These are phyloP conservation scores for Calameuta filiformis DNA, from an alignment of 2,888 invertebrate species.

Conservation along the genomic window DNA sequence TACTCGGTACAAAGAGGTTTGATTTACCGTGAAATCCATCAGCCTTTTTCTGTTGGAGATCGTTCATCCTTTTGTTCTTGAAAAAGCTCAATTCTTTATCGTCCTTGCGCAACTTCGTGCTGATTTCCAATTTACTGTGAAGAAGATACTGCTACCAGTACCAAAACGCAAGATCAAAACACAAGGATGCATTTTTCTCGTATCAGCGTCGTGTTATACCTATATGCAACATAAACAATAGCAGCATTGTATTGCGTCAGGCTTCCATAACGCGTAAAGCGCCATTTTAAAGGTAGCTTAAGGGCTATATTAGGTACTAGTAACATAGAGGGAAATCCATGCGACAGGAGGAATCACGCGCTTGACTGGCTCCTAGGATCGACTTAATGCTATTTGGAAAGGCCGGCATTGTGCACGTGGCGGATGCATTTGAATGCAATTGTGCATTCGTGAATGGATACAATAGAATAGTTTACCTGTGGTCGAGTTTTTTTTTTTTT, in stretches of 20 bases:
- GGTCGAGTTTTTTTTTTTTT: neutral
- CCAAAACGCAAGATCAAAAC: neutral
- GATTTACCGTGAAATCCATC: constrained; percentile 50
- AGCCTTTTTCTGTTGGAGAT: neutral
- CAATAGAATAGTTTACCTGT: constrained; percentile 6
- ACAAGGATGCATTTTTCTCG: neutral
- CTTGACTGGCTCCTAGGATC: constrained; percentile 41
- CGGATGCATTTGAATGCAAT: constrained; percentile 27
- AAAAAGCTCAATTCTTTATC: neutral
- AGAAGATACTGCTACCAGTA: neutral
- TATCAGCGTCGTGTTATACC: neutral
- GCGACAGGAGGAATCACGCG: constrained; percentile 41
- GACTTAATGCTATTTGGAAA: constrained; percentile 47
- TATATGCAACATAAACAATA: constrained; percentile 23
- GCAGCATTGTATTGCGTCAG: constrained; percentile 24
- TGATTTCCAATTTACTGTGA: neutral
- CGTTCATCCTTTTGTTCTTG: neutral
- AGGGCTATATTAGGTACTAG: constrained; percentile 15
- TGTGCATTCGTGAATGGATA: neutral
- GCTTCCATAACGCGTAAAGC: constrained; percentile 22
- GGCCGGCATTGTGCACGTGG: constrained; percentile 39
- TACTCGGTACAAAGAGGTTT: constrained; percentile 31
- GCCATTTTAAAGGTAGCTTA: constrained; percentile 26
- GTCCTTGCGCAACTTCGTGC: neutral
- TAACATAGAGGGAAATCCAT: constrained; percentile 16